Percentiles rank a stretch among this genome's conserved stretches.
Evolutionary conservation across 2,113 vertebrate species (phyloP).

Genomic region (Zosterops hypoxanthus): DNA sequence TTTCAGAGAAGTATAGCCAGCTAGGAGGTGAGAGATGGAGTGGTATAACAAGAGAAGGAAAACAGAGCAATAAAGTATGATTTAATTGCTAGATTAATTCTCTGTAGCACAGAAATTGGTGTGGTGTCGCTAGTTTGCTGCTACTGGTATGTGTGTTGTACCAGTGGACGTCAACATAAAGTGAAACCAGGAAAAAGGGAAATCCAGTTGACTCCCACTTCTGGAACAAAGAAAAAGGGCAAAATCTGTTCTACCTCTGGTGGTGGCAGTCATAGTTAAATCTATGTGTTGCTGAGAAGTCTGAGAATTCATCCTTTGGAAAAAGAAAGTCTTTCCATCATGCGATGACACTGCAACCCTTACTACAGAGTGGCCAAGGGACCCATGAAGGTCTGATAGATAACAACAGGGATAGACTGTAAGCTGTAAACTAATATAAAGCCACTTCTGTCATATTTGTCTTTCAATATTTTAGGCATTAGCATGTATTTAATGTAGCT

Average conservation of each 20-base stretch:
- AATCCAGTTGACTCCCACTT: constrained; percentile 24
- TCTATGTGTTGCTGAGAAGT: constrained; percentile 6
- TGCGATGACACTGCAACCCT: constrained; percentile 31
- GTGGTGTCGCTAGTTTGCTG: not conserved
- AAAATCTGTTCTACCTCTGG: constrained; percentile 9
- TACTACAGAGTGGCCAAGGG: not conserved
- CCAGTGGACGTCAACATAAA: not conserved
- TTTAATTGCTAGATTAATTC: not conserved
- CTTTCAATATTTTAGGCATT: constrained; percentile 29
- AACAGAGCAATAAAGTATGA: not conserved
- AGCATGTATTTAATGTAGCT: constrained; percentile 2
- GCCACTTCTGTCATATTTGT: constrained; percentile 11
- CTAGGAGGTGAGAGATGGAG: not conserved
- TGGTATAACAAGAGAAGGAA: not conserved
- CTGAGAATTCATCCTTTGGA: constrained; percentile 39
- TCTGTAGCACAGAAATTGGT: not conserved
- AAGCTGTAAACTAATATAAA: constrained; percentile 27
- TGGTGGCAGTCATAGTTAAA: constrained; percentile 14
- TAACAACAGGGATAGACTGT: not conserved
- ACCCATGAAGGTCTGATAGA: constrained; percentile 17
- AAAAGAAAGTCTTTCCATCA: constrained; percentile 47
- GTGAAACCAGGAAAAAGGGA: constrained; percentile 23
- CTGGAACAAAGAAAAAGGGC: constrained; percentile 48
- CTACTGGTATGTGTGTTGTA: not conserved
- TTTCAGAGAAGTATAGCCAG: not conserved